These are phyloP conservation scores for Embiotoca jacksoni DNA, from an alignment of 2,113 vertebrate species.

Conservation along the genomic window DNA sequence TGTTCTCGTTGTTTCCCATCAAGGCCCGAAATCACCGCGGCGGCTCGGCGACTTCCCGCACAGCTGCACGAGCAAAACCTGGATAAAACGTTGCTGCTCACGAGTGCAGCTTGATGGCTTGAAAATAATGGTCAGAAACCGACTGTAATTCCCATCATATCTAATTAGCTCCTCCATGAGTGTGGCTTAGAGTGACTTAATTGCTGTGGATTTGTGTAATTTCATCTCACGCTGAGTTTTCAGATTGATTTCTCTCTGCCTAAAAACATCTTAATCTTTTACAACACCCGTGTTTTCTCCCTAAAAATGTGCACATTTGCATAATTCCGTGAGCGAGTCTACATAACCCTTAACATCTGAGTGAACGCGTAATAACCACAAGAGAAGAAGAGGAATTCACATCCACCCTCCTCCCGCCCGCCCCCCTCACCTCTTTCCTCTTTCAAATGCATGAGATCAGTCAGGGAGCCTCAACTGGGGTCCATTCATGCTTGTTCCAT, in stretches of 20 bases:
- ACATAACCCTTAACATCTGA: not conserved
- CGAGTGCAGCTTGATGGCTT: conserved; percentile 1
- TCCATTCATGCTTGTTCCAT: conserved; percentile 8
- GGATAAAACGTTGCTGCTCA: not conserved
- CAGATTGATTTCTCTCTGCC: conserved; percentile 16
- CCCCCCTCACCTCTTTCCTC: no score
- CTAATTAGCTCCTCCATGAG: conserved; percentile 27
- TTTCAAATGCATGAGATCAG: conserved; percentile 26
- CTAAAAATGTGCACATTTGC: conserved; percentile 15
- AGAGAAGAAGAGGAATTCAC: not conserved
- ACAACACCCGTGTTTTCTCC: conserved; percentile 8
- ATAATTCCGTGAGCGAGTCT: conserved; percentile 14
- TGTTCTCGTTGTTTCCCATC: conserved; percentile 65
- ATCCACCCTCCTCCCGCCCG: not conserved
- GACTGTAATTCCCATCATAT: conserved; percentile 2
- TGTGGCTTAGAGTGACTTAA: conserved; percentile 21
- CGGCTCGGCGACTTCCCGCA: conserved; percentile 26
- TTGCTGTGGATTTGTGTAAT: conserved; percentile 43
- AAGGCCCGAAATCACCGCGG: conserved; percentile 57
- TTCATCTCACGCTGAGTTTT: conserved; percentile 24
- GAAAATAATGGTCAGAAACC: conserved; percentile 15
- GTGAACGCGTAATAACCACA: conserved; percentile 3
- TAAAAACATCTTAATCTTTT: conserved; percentile 27
- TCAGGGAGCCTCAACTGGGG: not conserved
- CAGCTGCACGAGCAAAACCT: not conserved